Conservation (phyloP, 1,140 invertebrate species). For the Drosophila simulans region DNA sequence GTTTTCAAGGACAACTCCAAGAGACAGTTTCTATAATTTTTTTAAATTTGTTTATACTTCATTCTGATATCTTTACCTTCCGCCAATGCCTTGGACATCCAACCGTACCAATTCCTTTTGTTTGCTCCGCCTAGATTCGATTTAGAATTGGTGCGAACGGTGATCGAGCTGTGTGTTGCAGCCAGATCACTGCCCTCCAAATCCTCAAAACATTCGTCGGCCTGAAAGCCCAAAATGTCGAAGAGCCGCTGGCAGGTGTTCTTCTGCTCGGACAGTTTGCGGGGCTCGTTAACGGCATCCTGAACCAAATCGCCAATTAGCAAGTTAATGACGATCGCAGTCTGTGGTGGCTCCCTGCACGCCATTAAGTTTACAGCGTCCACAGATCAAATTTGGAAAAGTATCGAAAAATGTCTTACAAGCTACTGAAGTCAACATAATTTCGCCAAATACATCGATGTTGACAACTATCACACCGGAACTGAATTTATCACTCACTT, state of each 20-base stretch:
- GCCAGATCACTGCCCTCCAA: not conserved
- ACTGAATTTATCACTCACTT: not conserved
- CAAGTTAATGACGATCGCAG: conserved; percentile 46
- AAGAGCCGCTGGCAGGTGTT: conserved; percentile 59
- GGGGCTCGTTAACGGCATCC: conserved; percentile 43
- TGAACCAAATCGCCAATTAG: conserved; percentile 62
- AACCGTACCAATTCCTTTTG: conserved; percentile 42
- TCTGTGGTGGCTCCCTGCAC: conserved; percentile 45
- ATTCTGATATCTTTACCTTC: conserved; percentile 29
- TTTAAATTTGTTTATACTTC: too few relatives aligned
- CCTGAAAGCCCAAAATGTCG: conserved; percentile 50
- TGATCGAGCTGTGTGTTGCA: conserved; percentile 11
- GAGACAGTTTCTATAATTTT: too few relatives aligned
- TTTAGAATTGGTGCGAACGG: conserved; percentile 1
- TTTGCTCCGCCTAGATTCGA: not conserved
- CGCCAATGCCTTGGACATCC: conserved; percentile 36
- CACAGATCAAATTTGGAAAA: conserved; percentile 56
- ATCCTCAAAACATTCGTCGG: conserved; percentile 12
- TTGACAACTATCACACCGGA: conserved; percentile 23
- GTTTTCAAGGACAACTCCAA: too few relatives aligned
- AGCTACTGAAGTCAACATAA: conserved; percentile 26
- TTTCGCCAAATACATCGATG: conserved; percentile 14
- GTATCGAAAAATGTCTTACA: conserved; percentile 14
- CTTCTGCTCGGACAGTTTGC: conserved; percentile 5
- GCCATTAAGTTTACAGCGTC: conserved; percentile 43